Evolutionary conservation across 2,888 invertebrate species (phyloP), one percentile per base, ranked within the genome.

Genomic region (Chirona hameri): DNA sequence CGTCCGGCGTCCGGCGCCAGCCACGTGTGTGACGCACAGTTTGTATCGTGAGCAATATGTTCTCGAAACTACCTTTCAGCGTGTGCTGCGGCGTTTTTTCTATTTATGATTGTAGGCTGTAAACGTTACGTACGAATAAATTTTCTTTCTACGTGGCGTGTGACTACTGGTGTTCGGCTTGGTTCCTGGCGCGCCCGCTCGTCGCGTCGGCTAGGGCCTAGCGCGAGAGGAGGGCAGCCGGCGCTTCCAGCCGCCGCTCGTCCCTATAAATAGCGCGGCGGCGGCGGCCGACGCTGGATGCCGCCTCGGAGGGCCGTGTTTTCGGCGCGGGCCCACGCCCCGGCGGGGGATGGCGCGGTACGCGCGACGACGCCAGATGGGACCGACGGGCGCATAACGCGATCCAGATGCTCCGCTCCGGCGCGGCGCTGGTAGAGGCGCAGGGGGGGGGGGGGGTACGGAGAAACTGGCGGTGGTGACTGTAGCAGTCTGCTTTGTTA

Each of bases 31-130:
- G 39, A 39, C 52, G 10, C 15, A 12, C 52, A 52, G 52, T 72
- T 72, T 72, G 72, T 72, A 31, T 72, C 31, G 72, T 27, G 14
- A 27, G 72, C 31, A 31, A 65, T 65, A n/a, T 27, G n/a, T 27
- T 65, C 27, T 65, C 65, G 65, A 65, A 65, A 27, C 65, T n/a
- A 65, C 27, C 65, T 65, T 65, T 65, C 65, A 65, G 65, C 27
- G 65, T 65, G 65, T 65, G 65, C n/a, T n/a, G 65, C 65, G n/a
- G 65, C 65, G 65, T 4, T 72, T 72, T 65, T 72, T 72, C 76
- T 76, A 76, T 76, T 76, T 76, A 76, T 76, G 76, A 76, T 76
- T 76, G 76, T 76, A 76, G 76, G 76, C 76, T 39, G 76, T 76
- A 24, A 24, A 46, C 76, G 76, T 76, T 39, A 76, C 72, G 21